These are phyloP conservation scores for Adineta ricciae DNA, from an alignment of 2,888 invertebrate genomes.

Conservation along the genomic window DNA sequence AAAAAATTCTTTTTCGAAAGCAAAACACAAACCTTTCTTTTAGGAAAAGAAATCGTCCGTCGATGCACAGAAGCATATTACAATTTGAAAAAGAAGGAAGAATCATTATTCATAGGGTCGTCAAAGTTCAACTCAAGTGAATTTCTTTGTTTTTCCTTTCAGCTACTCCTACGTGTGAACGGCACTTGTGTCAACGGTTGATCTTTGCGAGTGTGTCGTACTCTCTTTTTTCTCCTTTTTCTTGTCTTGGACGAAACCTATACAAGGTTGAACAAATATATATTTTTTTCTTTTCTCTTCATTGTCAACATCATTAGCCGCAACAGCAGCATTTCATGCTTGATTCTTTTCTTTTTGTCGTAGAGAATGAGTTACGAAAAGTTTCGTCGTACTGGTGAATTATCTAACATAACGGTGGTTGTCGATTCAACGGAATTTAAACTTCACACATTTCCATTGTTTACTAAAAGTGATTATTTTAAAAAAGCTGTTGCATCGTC, in stretches of 20 bases:
- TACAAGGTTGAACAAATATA: constrained; percentile 1
- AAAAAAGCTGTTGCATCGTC: constrained; percentile 38
- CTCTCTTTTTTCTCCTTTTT: not conserved
- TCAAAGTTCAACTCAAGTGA: not conserved
- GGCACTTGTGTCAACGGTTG: not conserved
- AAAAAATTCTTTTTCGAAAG: not conserved
- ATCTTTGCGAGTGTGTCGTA: not conserved
- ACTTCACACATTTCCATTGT: constrained; percentile 48
- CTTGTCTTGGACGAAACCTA: not conserved
- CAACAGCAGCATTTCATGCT: not conserved
- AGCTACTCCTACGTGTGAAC: not conserved
- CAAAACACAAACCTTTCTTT: not conserved
- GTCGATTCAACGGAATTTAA: constrained; percentile 41
- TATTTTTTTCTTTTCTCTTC: not conserved
- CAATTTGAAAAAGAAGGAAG: not conserved
- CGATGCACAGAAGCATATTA: not conserved
- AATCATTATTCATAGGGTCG: not conserved
- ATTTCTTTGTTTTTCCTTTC: not conserved
- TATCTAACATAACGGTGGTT: constrained; percentile 45
- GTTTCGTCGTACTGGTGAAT: constrained; percentile 40
- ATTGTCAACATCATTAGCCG: not conserved
- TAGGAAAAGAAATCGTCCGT: not conserved
- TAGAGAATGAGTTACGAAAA: constrained; percentile 27
- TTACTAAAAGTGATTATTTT: constrained; percentile 46
- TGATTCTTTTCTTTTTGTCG: not conserved